phyloP scores from a whole-genome alignment of 2,113 vertebrate species.

The Rissa tridactyla region DNA sequence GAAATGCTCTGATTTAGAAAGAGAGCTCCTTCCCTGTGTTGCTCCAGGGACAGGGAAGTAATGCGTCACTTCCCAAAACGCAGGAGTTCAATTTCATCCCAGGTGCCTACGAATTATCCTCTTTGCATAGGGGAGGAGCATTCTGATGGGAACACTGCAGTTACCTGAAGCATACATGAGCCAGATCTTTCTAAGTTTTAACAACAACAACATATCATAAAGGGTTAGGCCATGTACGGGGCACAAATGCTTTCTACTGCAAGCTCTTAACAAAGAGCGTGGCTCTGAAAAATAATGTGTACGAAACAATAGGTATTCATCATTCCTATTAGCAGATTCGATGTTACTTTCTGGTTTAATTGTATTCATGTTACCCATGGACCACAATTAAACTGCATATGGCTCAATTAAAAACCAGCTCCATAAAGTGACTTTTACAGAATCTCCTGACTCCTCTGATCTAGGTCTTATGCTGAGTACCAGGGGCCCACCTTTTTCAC shows the following conservation, averaged over 20 bases:
- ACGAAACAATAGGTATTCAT: neutral
- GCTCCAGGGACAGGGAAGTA: neutral
- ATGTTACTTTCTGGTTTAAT: neutral
- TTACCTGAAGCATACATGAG: neutral
- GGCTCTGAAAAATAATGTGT: neutral
- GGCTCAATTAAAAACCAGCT: neutral
- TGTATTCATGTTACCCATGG: neutral
- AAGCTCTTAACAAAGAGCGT: neutral
- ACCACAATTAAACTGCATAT: neutral
- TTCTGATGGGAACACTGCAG: neutral
- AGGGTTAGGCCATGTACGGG: neutral
- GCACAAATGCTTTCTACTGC: neutral
- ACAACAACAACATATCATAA: neutral
- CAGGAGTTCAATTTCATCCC: neutral
- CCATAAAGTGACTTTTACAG: neutral
- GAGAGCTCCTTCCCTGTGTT: neutral
- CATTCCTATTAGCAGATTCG: neutral
- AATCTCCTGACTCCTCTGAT: neutral
- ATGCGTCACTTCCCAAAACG: neutral
- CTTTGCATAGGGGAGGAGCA: neutral
- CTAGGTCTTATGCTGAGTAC: neutral
- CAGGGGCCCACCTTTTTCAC: neutral
- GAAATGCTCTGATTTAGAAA: constrained; percentile 7
- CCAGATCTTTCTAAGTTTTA: neutral
- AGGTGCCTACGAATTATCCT: neutral